phyloP scores from a whole-genome alignment of 64 coral and sea anemone genomes.

The Catalaphyllia jardinei region DNA sequence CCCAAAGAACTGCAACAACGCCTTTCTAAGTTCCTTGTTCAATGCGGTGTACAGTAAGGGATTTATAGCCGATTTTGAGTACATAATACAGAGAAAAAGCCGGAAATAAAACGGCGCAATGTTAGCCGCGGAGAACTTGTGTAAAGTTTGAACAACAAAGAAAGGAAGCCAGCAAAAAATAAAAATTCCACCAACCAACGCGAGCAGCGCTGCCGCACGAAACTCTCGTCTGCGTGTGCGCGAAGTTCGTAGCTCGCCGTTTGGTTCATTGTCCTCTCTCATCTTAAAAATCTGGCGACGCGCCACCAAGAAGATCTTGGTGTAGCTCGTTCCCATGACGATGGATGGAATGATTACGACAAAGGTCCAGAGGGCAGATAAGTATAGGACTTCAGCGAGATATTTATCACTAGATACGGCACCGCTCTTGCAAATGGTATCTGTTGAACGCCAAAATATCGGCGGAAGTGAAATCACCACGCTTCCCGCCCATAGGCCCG shows the following conservation, averaged over 20 bases:
- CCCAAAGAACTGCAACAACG: conserved; percentile 37
- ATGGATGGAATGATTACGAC: conserved; percentile 84
- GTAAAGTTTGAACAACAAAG: conserved; percentile 84
- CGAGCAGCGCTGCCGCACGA: conserved; percentile 80
- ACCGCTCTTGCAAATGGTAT: conserved; percentile 89
- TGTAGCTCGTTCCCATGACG: conserved; percentile 76
- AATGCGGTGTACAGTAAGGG: conserved; percentile 79
- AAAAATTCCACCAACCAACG: conserved; percentile 85
- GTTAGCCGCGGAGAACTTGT: conserved; percentile 70
- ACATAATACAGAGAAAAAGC: conserved; percentile 82
- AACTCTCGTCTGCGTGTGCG: conserved; percentile 69
- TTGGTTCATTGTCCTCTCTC: conserved; percentile 47
- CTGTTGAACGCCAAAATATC: conserved; percentile 69
- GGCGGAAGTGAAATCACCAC: conserved; percentile 76
- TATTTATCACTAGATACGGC: conserved; percentile 76
- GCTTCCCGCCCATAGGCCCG: conserved; percentile 73
- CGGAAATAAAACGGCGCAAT: conserved; percentile 71
- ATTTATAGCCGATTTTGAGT: conserved; percentile 86
- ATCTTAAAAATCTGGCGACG: conserved; percentile 77
- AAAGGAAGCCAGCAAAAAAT: conserved; percentile 90
- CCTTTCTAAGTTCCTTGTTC: conserved; percentile 78
- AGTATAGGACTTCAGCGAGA: conserved; percentile 71
- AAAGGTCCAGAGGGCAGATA: conserved; percentile 84
- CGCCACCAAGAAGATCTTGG: conserved; percentile 82
- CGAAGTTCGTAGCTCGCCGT: neutral